These are phyloP conservation scores for Goniozus legneri DNA, from an alignment of 1,140 invertebrate species.

Conservation along the genomic window DNA sequence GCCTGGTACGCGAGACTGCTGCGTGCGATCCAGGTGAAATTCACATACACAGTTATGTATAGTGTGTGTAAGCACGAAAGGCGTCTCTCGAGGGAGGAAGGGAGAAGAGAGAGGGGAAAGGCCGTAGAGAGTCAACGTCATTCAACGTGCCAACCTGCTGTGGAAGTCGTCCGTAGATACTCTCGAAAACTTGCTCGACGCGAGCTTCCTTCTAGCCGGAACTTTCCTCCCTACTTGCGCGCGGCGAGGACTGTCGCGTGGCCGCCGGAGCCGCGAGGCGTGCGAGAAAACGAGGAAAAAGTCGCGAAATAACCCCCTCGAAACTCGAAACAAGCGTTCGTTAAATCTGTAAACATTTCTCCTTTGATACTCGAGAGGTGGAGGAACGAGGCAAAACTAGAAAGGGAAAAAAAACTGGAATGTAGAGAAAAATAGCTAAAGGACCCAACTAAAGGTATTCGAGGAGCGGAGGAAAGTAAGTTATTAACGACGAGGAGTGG, in stretches of 20 bases:
- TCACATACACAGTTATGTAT: background rate
- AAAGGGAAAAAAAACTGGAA: background rate
- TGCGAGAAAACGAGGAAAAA: background rate
- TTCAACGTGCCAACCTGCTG: background rate
- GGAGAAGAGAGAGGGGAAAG: background rate
- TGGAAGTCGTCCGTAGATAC: background rate
- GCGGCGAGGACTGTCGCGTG: background rate
- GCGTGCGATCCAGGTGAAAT: too few species aligned
- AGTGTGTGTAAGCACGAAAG: background rate
- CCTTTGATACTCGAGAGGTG: background rate
- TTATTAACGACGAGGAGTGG: background rate
- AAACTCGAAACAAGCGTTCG: too few species aligned
- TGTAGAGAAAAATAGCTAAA: background rate
- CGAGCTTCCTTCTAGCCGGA: background rate
- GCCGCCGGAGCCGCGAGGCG: background rate
- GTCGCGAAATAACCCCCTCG: background rate
- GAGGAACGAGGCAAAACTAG: background rate
- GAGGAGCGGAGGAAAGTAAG: background rate
- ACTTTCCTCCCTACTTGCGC: background rate
- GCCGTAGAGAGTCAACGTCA: background rate
- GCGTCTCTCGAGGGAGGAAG: background rate
- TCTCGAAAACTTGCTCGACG: background rate
- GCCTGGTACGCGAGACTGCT: background rate
- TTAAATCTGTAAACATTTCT: too few species aligned
- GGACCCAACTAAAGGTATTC: too few species aligned